Base-by-base conservation (phyloP, 2,888 invertebrate species). In the Hirtodrosophila duncani region DNA sequence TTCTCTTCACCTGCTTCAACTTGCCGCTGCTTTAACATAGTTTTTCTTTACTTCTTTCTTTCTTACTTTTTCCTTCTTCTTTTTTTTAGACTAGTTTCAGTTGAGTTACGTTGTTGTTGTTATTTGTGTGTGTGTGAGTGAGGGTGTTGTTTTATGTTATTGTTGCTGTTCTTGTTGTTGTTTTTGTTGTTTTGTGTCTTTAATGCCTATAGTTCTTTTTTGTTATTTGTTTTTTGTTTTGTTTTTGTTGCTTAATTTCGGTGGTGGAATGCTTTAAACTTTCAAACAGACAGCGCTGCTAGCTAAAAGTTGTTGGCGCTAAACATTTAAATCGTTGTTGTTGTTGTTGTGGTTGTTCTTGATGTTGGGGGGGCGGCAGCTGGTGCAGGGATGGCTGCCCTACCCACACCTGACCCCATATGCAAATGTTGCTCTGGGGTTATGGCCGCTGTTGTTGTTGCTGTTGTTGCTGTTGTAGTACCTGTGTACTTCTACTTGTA, bases 11-110 rank as follows among this genome's bases (percentile, higher is more conserved):
- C 38, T 7, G 4, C 7, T 20, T 10, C 6, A 8, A 9, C 18
- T 6, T 39, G 49, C 46, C 36, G 43, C 41, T 48, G 30, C 26
- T 44, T 62, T 38, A 41, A 31, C 36, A 39, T 42, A 43, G 29
- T 46, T 48, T 9, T 39, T 51, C 14, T 41, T 37, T 52, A 27
- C 6, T 16, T 48, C 17, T 18, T 31, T 16, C 34, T 51, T 20
- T n/a, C n/a, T n/a, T n/a, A n/a, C n/a, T n/a, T n/a, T n/a, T n/a
- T n/a, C n/a, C n/a, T n/a, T n/a, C n/a, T 14, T 37, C 24, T 53
- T 20, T 37, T 55, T 57, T 72, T 71, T 81, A 74, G 80, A 83
- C 81, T 82, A 81, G 81, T 81, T 82, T 82, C 66, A 64, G 80
- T 80, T 83, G 81, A 81, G 72, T 81, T 75, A 72, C 78, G 61